Evolutionary conservation across 2,113 vertebrate genomes (phyloP).

Genomic region (Dicrurus megarhynchus): DNA sequence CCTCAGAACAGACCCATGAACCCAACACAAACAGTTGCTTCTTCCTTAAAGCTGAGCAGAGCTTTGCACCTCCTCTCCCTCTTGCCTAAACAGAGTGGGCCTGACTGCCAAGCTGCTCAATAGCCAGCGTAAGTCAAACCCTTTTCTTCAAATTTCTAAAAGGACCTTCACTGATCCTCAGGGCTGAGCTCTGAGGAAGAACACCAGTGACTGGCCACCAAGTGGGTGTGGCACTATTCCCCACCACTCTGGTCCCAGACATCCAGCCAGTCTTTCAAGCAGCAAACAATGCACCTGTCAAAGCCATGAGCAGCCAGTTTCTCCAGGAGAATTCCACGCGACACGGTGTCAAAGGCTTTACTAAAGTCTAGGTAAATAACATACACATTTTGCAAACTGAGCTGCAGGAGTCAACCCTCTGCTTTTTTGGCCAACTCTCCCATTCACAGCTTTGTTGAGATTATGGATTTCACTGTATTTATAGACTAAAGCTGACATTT

Average conservation of each 20-base stretch:
- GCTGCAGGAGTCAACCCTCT: background rate
- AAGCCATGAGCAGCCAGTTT: background rate
- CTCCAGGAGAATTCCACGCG: background rate
- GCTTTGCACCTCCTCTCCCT: background rate
- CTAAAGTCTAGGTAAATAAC: background rate
- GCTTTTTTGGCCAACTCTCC: background rate
- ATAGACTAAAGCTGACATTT: constrained; percentile 8
- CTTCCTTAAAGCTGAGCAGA: background rate
- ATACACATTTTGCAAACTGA: background rate
- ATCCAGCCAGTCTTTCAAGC: background rate
- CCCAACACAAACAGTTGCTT: background rate
- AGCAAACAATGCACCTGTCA: background rate
- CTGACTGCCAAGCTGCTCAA: background rate
- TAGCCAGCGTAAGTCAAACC: background rate
- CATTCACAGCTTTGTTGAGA: background rate
- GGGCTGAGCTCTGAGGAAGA: background rate
- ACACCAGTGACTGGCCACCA: background rate
- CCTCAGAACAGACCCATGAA: background rate
- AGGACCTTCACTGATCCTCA: background rate
- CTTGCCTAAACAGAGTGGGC: background rate
- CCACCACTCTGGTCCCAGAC: background rate
- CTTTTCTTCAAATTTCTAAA: background rate
- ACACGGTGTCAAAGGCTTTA: background rate
- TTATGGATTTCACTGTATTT: background rate
- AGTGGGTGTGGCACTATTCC: background rate